A percentile compares a stretch with the other conserved stretches of the same genome.
phyloP scores from a whole-genome alignment of 2,113 vertebrate species.

The Argyrosomus japonicus region DNA sequence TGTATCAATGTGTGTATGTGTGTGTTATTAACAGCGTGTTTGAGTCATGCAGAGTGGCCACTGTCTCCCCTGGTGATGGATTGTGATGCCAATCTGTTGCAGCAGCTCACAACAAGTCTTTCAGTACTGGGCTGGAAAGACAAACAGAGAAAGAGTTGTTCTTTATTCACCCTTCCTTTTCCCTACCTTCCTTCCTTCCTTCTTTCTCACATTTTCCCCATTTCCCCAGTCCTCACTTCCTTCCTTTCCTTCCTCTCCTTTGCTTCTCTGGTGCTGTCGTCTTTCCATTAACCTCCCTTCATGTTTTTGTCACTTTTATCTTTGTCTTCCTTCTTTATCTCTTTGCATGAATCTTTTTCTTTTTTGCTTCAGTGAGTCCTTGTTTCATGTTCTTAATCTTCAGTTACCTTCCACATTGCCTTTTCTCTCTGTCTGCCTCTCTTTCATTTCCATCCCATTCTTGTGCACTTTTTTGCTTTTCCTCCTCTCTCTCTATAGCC shows the following conservation, averaged over 20 bases:
- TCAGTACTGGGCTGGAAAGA: slow-evolving; percentile 47
- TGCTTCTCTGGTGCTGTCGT: neutral
- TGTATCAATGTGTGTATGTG: slow-evolving; percentile 2
- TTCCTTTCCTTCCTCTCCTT: neutral
- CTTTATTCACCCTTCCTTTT: neutral
- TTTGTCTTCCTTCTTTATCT: neutral
- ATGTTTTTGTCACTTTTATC: neutral
- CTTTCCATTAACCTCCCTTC: neutral
- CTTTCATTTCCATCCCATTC: neutral
- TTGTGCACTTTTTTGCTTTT: neutral
- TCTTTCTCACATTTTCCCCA: neutral
- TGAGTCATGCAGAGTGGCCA: slow-evolving; percentile 55
- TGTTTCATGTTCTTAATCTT: neutral
- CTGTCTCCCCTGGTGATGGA: slow-evolving; percentile 64
- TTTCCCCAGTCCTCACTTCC: neutral
- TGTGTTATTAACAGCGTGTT: slow-evolving; percentile 41
- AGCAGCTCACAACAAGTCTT: slow-evolving; percentile 53
- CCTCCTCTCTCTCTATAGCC: neutral
- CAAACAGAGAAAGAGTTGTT: slow-evolving; percentile 17
- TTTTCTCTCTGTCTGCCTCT: neutral
- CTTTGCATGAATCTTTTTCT: neutral
- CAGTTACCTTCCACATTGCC: neutral
- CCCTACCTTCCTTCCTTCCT: neutral
- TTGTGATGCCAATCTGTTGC: slow-evolving; percentile 64
- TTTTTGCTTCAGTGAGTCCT: neutral